Base-by-base conservation (phyloP, 2,797 vertebrate species). In the Trematomus bernacchii region DNA sequence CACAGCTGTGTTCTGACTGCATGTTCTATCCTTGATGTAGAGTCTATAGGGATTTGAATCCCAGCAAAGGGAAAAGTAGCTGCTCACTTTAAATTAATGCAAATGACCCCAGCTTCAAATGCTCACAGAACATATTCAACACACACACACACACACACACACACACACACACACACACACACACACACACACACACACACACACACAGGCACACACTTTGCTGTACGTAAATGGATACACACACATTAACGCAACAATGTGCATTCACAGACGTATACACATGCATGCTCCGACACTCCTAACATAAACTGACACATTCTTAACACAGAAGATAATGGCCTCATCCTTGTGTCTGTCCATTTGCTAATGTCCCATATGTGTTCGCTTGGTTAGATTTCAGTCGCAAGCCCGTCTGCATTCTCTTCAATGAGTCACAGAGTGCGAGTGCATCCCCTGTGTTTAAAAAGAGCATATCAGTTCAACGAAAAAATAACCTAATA, bases 351-450 rank as follows among this genome's bases (percentile, higher is more conserved):
- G 71, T 80, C 62, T 71, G 51, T 73, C 60, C 58, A 42, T 81
- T 87, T 71, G 64, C 75, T 81, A 69, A 88, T 86, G 71, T 78
- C 66, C 83, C 71, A 75, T 82, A 71, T 85, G 79, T 46, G 40
- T 55, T 71, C 65, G 21, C 60, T 73, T 69, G 52, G 63, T 67
- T 82, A 60, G 46, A 73, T 75, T 64, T 77, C 1, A 79, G 21
- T 52, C 18, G 43, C 60, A 72, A 77, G 73, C 55, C 69, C 9
- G 23, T 58, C 21, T 76, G 19, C 21, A 76, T 83, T 73, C 21
- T 55, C 33, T 37, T 82, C 75, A 79, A 0, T 78, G 73, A 75
- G 58, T 62, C 55, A 75, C 18, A 75, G 48, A 78, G 48, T 72
- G 16, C 0, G 8, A 76, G 71, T 55, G 43, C 60, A 10, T 86